Conservation (phyloP, 2,797 vertebrate species). For the Mormyrus proboscirostris region DNA sequence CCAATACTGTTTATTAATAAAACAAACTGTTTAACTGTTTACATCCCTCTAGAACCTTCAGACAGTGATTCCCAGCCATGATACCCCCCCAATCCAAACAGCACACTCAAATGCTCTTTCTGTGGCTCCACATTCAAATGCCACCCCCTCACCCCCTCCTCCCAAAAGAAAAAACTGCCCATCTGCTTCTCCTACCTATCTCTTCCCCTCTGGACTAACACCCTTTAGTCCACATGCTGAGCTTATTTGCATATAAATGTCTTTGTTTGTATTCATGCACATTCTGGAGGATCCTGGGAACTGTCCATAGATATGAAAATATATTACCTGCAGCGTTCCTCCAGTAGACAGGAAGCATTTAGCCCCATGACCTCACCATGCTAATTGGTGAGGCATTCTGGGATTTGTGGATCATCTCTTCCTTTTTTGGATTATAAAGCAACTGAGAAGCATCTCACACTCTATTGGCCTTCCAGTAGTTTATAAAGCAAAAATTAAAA, state of each 20-base stretch:
- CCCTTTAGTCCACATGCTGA: slow-evolving; percentile 29
- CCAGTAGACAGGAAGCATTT: slow-evolving; percentile 39
- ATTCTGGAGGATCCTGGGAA: slow-evolving; percentile 5
- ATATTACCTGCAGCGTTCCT: slow-evolving; percentile 50
- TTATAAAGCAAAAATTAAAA: background rate
- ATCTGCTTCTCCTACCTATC: slow-evolving; percentile 29
- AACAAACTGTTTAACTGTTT: background rate
- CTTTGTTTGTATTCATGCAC: slow-evolving; percentile 19
- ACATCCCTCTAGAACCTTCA: background rate
- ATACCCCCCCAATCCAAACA: background rate
- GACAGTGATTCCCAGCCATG: background rate
- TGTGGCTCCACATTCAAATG: background rate
- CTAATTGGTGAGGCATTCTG: slow-evolving; percentile 11
- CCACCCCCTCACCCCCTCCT: background rate
- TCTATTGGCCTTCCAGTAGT: background rate
- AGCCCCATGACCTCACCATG: slow-evolving; percentile 30
- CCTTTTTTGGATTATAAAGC: background rate
- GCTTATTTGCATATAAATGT: slow-evolving; percentile 16
- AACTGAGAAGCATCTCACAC: background rate
- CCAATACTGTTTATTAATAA: background rate
- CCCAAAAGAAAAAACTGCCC: slow-evolving; percentile 24
- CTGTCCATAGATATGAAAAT: slow-evolving; percentile 54
- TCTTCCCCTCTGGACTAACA: slow-evolving; percentile 38
- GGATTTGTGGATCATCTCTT: slow-evolving; percentile 8
- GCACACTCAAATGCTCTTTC: background rate